Percentiles rank a stretch among this genome's conserved stretches.
phyloP scores from a whole-genome alignment of 2,113 vertebrate species.

The Poeciliopsis occidentalis region DNA sequence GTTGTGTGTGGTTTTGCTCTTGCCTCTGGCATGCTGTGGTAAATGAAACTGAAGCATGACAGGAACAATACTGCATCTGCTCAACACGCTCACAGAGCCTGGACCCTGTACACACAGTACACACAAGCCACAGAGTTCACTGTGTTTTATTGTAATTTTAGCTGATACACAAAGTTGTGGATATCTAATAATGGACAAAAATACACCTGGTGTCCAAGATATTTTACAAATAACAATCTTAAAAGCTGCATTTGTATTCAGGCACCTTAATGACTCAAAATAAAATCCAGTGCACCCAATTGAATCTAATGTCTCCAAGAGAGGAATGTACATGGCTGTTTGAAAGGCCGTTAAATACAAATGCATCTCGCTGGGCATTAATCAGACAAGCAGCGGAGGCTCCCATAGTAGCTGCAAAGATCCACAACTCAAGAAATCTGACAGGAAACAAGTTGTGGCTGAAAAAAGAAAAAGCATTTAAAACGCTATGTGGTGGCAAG shows the following conservation, averaged over 20 bases:
- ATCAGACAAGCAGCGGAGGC: neutral
- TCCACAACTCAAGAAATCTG: neutral
- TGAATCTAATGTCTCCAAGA: neutral
- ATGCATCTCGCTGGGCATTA: neutral
- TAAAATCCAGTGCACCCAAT: neutral
- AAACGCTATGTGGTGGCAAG: neutral
- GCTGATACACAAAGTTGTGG: neutral
- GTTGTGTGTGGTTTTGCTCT: constrained; percentile 47
- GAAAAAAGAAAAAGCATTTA: neutral
- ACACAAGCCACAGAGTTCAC: no score
- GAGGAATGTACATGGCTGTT: neutral
- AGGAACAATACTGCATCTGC: constrained; percentile 43
- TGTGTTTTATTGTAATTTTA: neutral
- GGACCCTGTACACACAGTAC: no score
- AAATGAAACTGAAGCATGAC: constrained; percentile 62
- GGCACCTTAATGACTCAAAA: neutral
- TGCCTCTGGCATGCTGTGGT: constrained; percentile 43
- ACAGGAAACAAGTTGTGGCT: neutral
- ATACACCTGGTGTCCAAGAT: neutral
- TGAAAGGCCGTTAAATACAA: no score
- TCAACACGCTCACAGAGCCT: constrained; percentile 25
- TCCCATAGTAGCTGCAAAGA: neutral
- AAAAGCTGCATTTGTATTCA: neutral
- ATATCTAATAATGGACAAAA: neutral
- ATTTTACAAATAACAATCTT: no score